phyloP scores from a whole-genome alignment of 1,140 invertebrate genomes.

The Leucophenga varia region DNA sequence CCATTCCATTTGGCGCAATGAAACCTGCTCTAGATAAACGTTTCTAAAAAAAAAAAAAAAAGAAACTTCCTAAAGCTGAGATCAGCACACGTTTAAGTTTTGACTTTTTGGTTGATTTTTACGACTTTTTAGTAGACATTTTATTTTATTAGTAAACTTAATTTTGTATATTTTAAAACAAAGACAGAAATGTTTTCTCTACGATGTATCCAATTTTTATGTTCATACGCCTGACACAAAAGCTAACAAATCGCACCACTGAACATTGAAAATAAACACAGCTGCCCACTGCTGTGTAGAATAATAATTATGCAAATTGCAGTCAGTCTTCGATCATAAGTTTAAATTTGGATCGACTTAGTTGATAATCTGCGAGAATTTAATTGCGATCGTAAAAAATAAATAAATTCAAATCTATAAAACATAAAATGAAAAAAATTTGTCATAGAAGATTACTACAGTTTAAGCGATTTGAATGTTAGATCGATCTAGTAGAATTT shows the following conservation, averaged over 20 bases:
- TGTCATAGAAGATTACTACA: too few relatives aligned
- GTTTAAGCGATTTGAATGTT: too few relatives aligned
- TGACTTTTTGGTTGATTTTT: constrained; percentile 35
- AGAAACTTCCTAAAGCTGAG: not conserved
- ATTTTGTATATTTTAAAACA: not conserved
- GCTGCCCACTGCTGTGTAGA: not conserved
- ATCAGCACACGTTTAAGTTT: not conserved
- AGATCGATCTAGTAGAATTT: too few relatives aligned
- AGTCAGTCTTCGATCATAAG: too few relatives aligned
- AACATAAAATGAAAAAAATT: too few relatives aligned
- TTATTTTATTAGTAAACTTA: constrained; percentile 18
- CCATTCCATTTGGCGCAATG: constrained; percentile 22
- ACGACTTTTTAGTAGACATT: constrained; percentile 39
- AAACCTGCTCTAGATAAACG: too few relatives aligned
- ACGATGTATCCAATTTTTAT: constrained; percentile 39
- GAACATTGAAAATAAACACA: constrained; percentile 1
- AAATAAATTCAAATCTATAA: too few relatives aligned
- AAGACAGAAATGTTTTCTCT: too few relatives aligned
- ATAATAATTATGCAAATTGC: constrained; percentile 20
- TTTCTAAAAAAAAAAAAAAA: too few relatives aligned
- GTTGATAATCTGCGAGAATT: too few relatives aligned
- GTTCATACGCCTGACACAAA: constrained; percentile 30
- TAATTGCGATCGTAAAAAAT: constrained; percentile 12
- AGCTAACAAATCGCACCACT: constrained; percentile 37
- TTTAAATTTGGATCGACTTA: too few relatives aligned